phyloP scores from a whole-genome alignment of 1,140 invertebrate genomes.

The Catajapyx aquilonaris region DNA sequence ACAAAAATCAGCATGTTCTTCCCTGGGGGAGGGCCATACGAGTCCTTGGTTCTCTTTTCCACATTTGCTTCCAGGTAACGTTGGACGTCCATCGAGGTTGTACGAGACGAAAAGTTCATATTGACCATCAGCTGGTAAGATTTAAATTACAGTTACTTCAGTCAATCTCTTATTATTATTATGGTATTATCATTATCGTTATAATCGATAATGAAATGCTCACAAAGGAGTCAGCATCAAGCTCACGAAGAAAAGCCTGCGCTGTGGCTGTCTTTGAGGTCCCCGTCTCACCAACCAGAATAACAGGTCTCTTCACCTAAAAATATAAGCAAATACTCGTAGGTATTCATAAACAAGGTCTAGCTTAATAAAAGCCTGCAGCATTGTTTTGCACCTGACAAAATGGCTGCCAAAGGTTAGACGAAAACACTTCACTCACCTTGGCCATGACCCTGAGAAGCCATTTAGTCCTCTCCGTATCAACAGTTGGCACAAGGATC shows the following conservation, averaged over 20 bases:
- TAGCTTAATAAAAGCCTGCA: too few relatives aligned
- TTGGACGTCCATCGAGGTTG: slow-evolving; percentile 72
- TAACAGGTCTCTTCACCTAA: slow-evolving; percentile 46
- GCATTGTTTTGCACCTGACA: too few relatives aligned
- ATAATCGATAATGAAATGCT: too few relatives aligned
- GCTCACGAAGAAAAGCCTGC: slow-evolving; percentile 47
- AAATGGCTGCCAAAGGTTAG: too few relatives aligned
- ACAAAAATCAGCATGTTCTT: slow-evolving; percentile 74
- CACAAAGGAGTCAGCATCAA: slow-evolving; percentile 46
- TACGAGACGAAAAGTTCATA: slow-evolving; percentile 78
- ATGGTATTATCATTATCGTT: too few relatives aligned
- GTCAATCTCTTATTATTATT: too few relatives aligned
- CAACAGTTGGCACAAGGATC: slow-evolving; percentile 72
- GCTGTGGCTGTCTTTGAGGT: slow-evolving; percentile 80
- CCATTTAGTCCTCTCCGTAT: slow-evolving; percentile 58
- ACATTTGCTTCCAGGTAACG: slow-evolving; percentile 62
- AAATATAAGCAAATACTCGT: slow-evolving; percentile 6
- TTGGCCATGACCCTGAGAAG: too few relatives aligned
- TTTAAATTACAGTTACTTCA: neutral
- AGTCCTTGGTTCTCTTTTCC: slow-evolving; percentile 72
- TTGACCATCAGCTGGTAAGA: slow-evolving; percentile 29
- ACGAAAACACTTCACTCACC: too few relatives aligned
- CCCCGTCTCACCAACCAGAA: slow-evolving; percentile 71
- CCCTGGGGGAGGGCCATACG: slow-evolving; percentile 64
- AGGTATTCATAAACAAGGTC: too few relatives aligned